Evolutionary conservation across 2,888 invertebrate genomes (phyloP).

Genomic region (Phoenoteleia sp.): DNA sequence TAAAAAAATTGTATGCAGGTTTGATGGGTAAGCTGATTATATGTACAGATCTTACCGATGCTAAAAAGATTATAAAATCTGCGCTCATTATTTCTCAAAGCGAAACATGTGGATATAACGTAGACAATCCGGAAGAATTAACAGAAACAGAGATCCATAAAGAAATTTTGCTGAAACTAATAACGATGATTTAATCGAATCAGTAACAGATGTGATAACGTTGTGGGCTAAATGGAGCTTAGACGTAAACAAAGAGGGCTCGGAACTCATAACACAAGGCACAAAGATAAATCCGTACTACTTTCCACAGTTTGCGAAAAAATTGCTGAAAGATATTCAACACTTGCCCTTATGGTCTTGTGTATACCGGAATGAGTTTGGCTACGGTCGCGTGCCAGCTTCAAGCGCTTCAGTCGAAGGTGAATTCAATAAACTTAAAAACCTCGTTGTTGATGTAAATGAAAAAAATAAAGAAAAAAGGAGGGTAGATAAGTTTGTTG

Average conservation of each 20-base stretch:
- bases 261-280: too few species aligned
- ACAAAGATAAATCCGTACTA: conserved; percentile 24
- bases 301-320: conserved; percentile 16
- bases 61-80: background rate
- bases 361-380: background rate
- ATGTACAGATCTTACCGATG: background rate
- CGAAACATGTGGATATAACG: background rate
- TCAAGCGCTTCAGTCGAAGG: conserved; percentile 47
- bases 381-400: conserved; percentile 48
- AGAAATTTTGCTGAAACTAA: background rate
- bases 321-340: conserved; percentile 4
- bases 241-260: too few species aligned
- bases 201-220: background rate
- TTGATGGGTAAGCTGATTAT: conserved; percentile 41
- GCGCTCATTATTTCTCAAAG: background rate
- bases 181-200: background rate
- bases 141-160: background rate
- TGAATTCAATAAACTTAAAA: conserved; percentile 52
- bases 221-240: too few species aligned
- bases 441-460: background rate
- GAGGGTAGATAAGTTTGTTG: background rate
- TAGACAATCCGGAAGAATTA: background rate
- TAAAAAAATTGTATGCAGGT: conserved; percentile 38
- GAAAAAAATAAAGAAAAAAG: background rate
- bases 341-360: conserved; percentile 35